Conservation (phyloP, 2,113 vertebrate genomes). For the Danionella cerebrum region DNA sequence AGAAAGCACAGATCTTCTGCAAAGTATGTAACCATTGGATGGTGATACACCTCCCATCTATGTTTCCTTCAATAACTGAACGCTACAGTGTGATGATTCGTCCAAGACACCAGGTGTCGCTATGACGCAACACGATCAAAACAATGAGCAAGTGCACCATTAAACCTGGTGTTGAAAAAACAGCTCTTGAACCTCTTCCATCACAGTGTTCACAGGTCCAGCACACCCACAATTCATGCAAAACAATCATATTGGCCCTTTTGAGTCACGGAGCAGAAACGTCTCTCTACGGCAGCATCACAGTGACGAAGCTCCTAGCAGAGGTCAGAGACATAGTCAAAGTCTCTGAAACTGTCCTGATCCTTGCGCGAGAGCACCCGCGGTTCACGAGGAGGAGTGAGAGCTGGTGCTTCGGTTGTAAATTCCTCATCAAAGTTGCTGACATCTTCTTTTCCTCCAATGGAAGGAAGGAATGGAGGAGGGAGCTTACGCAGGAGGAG, state of each 20-base stretch:
- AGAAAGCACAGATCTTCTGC: no score
- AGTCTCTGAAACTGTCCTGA: constrained; percentile 93
- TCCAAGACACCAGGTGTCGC: not conserved
- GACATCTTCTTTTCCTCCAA: constrained; percentile 84
- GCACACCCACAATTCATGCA: not conserved
- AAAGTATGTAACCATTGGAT: no score
- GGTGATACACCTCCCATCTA: no score
- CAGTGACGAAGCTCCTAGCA: constrained; percentile 66
- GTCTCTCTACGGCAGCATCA: not conserved
- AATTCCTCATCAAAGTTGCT: constrained; percentile 98
- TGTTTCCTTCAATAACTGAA: no score
- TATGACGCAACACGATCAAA: not conserved
- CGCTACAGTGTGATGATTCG: not conserved
- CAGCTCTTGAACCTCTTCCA: not conserved
- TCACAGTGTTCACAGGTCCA: constrained; percentile 19
- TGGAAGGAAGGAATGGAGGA: constrained; percentile 87
- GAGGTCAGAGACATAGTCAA: constrained; percentile 96
- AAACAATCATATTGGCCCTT: not conserved
- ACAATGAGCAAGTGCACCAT: not conserved
- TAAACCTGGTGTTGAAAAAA: not conserved
- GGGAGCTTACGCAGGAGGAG: constrained; percentile 84
- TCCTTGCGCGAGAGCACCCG: constrained; percentile 87
- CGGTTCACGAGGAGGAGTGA: constrained; percentile 94
- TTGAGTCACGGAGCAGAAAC: not conserved
- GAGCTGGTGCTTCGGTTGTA: constrained; percentile 83